Conservation (phyloP, 2,797 vertebrate genomes). For the Sebastes jordani region DNA sequence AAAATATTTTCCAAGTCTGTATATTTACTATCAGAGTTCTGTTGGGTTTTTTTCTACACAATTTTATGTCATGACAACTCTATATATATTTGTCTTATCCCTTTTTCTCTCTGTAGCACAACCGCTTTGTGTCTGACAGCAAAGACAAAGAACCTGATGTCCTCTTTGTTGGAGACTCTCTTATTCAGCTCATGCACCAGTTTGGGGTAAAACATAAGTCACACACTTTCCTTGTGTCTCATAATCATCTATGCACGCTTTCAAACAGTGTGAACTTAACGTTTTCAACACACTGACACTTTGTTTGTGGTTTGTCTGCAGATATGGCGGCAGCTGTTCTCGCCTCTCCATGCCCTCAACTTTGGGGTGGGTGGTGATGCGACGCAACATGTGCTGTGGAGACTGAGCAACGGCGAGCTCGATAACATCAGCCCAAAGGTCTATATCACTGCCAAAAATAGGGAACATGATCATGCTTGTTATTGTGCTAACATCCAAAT, state of each 20-base stretch:
- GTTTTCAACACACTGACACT: background rate
- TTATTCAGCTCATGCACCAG: constrained; percentile 91
- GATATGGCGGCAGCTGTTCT: constrained; percentile 93
- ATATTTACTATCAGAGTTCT: no score
- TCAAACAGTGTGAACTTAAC: background rate
- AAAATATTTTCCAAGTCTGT: background rate
- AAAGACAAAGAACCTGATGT: constrained; percentile 95
- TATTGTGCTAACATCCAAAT: background rate
- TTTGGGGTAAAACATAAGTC: constrained; percentile 84
- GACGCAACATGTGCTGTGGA: constrained; percentile 93
- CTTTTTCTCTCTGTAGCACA: constrained; percentile 80
- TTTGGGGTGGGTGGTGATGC: constrained; percentile 91
- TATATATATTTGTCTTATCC: background rate
- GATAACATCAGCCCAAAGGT: constrained; percentile 94
- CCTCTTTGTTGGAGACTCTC: constrained; percentile 91
- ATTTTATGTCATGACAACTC: no score
- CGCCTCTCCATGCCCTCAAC: constrained; percentile 92
- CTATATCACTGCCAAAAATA: constrained; percentile 20
- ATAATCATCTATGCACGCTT: background rate
- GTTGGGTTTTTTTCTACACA: fast-evolving
- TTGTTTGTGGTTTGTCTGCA: constrained; percentile 60
- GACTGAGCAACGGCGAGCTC: constrained; percentile 90
- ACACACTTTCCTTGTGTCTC: background rate
- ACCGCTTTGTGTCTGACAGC: constrained; percentile 90
- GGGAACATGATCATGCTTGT: constrained; percentile 45